Conservation (phyloP, 2,113 vertebrate genomes). For the Pelecanoides urinatrix region DNA sequence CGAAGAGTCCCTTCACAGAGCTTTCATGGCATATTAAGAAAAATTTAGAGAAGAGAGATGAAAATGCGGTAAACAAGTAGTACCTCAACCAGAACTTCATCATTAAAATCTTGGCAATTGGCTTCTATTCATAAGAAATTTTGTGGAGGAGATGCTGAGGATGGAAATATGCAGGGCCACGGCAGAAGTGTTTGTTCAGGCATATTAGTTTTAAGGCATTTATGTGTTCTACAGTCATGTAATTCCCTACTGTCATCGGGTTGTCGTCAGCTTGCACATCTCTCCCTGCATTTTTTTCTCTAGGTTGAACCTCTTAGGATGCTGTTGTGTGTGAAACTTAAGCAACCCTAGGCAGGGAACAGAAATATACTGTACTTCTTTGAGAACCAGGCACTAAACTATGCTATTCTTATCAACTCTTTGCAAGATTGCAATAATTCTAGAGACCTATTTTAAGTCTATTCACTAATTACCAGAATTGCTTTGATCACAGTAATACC, state of each 20-base stretch:
- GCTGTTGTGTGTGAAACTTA: not conserved
- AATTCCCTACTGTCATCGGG: not conserved
- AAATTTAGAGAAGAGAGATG: not conserved
- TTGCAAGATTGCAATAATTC: not conserved
- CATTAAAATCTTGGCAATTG: not conserved
- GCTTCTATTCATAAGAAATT: not conserved
- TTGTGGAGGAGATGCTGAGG: not conserved
- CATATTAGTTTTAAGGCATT: not conserved
- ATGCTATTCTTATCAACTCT: not conserved
- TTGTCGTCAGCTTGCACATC: not conserved
- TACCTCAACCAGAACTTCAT: not conserved
- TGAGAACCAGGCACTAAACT: not conserved
- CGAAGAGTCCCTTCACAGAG: not conserved
- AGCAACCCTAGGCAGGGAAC: not conserved
- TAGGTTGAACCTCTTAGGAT: not conserved
- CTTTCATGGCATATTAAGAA: not conserved
- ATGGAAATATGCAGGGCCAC: not conserved
- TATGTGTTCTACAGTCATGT: not conserved
- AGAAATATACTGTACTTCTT: not conserved
- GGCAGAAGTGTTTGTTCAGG: not conserved
- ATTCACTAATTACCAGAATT: not conserved
- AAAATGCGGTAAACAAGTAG: not conserved
- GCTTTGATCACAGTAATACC: not conserved
- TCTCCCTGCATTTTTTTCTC: not conserved
- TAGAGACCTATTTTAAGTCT: not conserved